Evolutionary conservation across 2,113 vertebrate species (phyloP).

Genomic region (Solea solea): DNA sequence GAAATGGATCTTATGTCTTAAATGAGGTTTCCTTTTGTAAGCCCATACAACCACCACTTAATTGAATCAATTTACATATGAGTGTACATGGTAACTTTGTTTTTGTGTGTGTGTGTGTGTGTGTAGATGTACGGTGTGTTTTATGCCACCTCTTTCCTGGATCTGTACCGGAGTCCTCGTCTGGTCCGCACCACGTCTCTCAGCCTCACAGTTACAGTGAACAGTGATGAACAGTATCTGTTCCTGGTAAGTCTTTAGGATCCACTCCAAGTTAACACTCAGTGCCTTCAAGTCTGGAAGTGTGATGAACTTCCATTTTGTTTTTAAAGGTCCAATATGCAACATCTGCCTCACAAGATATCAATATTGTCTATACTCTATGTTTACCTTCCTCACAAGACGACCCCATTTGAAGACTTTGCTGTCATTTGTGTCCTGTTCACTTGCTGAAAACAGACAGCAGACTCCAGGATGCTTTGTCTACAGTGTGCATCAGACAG

Average conservation of each 20-base stretch:
- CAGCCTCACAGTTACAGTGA: slow-evolving; percentile 86
- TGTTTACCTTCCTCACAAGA: no score
- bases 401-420: no score
- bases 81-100: neutral
- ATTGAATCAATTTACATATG: no score
- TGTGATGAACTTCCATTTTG: no score
- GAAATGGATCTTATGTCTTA: no score
- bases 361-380: no score
- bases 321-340: no score
- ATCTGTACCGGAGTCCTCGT: slow-evolving; percentile 88
- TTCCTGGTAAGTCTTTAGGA: slow-evolving; percentile 86
- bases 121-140: slow-evolving; percentile 89
- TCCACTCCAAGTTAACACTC: neutral
- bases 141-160: slow-evolving; percentile 94
- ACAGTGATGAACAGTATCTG: slow-evolving; percentile 92
- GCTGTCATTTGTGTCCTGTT: no score
- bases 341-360: no score
- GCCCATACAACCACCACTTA: neutral
- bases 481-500: no score
- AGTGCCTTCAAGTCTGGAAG: neutral
- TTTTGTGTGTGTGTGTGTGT: neutral
- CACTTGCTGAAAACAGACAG: no score
- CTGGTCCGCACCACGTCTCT: slow-evolving; percentile 76
- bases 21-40: neutral
- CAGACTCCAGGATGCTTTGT: no score